Conservation (phyloP, 2,113 vertebrate species). For the Dasyurus viverrinus region DNA sequence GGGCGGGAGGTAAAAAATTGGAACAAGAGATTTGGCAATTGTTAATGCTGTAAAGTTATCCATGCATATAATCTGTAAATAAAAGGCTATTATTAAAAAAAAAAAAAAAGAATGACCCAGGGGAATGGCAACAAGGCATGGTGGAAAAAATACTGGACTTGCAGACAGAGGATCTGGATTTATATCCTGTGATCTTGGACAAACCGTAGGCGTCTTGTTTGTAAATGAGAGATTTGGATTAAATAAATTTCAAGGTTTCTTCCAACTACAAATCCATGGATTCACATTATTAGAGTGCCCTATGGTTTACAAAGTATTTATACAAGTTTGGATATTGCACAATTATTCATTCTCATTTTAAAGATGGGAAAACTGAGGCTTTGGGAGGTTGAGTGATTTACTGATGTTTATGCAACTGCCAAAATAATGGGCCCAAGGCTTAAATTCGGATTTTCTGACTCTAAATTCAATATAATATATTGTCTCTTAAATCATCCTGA, state of each 20-base stretch:
- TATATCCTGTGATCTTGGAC: not conserved
- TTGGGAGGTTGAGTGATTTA: not conserved
- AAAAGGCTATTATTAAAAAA: no score
- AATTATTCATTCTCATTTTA: not conserved
- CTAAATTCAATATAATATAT: not conserved
- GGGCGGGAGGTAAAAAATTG: no score
- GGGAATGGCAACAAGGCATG: not conserved
- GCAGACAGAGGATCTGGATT: not conserved
- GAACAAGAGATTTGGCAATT: no score
- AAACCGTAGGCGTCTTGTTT: not conserved
- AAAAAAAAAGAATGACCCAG: not conserved
- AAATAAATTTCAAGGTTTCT: not conserved
- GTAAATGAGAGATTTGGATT: not conserved
- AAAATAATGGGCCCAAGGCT: not conserved
- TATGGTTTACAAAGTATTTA: not conserved
- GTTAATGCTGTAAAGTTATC: no score
- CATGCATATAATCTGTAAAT: no score
- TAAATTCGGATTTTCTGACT: not conserved
- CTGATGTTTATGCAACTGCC: not conserved
- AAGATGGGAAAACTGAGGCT: not conserved
- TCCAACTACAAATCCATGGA: not conserved
- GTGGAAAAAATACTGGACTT: not conserved
- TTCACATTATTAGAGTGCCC: not conserved
- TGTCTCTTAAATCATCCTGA: not conserved
- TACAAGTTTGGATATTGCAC: not conserved